Percentiles rank a stretch among this genome's conserved stretches.
Evolutionary conservation across 1,140 invertebrate species (phyloP).

Genomic region (Linepithema humile): DNA sequence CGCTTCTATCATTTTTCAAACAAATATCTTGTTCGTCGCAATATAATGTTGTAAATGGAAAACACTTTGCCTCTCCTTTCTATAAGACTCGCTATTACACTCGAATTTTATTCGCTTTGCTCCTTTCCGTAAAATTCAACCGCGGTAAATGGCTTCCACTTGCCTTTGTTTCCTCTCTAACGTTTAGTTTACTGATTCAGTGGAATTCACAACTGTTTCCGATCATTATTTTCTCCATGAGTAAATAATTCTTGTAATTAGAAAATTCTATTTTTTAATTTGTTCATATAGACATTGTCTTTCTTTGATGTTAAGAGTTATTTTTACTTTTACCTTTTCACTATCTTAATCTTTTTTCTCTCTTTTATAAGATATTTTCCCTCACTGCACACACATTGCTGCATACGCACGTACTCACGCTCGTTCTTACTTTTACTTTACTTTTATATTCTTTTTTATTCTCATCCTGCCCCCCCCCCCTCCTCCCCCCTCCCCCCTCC

Average conservation of each 20-base stretch:
- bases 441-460: neutral
- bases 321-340: neutral
- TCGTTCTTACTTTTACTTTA: neutral
- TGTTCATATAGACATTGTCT: neutral
- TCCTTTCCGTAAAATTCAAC: neutral
- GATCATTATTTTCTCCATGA: neutral
- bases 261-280: neutral
- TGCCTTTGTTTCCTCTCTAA: neutral
- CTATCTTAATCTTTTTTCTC: neutral
- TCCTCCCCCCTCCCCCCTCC: neutral
- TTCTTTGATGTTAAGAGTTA: neutral
- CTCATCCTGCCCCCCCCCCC: neutral
- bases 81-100: neutral
- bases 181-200: neutral
- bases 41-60: conserved; percentile 11
- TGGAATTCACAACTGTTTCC: neutral
- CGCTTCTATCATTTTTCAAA: conserved; percentile 12
- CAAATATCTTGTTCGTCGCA: neutral
- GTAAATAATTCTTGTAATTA: neutral
- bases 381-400: neutral
- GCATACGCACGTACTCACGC: neutral
- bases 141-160: neutral
- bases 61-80: neutral
- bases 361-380: neutral
- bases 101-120: neutral